Conservation (phyloP, 2,888 invertebrate genomes). For the Dasypolia templi region DNA sequence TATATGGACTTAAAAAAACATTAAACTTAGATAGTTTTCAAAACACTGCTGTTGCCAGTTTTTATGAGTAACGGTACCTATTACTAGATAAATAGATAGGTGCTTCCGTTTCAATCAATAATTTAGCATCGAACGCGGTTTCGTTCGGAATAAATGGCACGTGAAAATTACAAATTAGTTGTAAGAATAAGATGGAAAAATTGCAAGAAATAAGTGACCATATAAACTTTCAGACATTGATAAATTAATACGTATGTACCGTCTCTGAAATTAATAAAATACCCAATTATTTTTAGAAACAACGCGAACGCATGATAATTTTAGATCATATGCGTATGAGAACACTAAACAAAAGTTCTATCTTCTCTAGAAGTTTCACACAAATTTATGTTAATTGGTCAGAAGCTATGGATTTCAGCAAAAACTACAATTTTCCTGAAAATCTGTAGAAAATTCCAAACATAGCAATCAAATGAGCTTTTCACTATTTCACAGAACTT, state of each 20-base stretch:
- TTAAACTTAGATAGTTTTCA: slow-evolving; percentile 31
- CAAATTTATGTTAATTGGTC: not conserved
- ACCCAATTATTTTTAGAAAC: not conserved
- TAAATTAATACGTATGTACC: not conserved
- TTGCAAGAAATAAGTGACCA: not conserved
- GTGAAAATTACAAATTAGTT: slow-evolving; percentile 20
- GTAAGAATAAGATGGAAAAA: slow-evolving; percentile 10
- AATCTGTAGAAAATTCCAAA: not conserved
- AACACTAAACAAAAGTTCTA: not conserved
- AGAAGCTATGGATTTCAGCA: not conserved
- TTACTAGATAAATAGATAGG: slow-evolving; percentile 37
- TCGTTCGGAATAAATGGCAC: slow-evolving; percentile 23
- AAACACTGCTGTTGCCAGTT: slow-evolving; percentile 33
- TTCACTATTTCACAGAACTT: not conserved
- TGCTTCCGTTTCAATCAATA: slow-evolving; percentile 28
- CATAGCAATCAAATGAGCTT: not conserved
- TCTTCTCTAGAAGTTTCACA: not conserved
- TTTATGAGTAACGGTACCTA: slow-evolving; percentile 39
- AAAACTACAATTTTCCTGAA: not conserved
- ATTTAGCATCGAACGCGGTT: slow-evolving; percentile 25
- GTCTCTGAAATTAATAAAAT: not conserved
- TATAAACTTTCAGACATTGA: slow-evolving; percentile 1
- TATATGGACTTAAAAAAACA: slow-evolving; percentile 8
- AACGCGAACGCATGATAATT: not conserved
- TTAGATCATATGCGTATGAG: not conserved